These are phyloP conservation scores for Tachycineta bicolor DNA, from an alignment of 2,113 vertebrate genomes.

Conservation along the genomic window DNA sequence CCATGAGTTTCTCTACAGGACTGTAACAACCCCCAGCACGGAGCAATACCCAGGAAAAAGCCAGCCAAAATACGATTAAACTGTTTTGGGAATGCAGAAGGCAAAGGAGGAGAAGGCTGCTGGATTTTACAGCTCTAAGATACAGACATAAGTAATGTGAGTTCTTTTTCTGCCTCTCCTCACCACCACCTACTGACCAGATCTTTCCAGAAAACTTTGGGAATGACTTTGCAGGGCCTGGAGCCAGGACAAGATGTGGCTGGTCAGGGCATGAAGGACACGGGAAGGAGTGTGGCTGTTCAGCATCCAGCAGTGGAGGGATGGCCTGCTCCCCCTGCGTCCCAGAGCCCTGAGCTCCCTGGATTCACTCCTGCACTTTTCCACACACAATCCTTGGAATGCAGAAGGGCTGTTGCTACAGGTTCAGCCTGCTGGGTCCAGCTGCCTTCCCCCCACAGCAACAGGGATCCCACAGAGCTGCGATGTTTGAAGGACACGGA, in stretches of 20 bases:
- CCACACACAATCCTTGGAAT: background rate
- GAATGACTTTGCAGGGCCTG: background rate
- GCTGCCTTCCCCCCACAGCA: background rate
- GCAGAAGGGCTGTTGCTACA: background rate
- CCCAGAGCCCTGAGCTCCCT: background rate
- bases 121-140: background rate
- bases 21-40: background rate
- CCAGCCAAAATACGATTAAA: background rate
- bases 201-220: background rate
- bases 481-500: background rate
- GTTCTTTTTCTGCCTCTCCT: background rate
- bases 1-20: background rate
- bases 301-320: background rate
- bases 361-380: background rate
- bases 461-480: background rate
- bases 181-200: background rate
- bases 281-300: background rate
- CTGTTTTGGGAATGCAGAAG: background rate
- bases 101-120: background rate
- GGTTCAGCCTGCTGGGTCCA: background rate
- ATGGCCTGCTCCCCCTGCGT: background rate
- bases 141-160: background rate
- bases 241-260: background rate
- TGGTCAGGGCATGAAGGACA: background rate
- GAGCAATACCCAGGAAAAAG: background rate